phyloP scores from a whole-genome alignment of 2,888 invertebrate species.

The Phymatocera aterrima region DNA sequence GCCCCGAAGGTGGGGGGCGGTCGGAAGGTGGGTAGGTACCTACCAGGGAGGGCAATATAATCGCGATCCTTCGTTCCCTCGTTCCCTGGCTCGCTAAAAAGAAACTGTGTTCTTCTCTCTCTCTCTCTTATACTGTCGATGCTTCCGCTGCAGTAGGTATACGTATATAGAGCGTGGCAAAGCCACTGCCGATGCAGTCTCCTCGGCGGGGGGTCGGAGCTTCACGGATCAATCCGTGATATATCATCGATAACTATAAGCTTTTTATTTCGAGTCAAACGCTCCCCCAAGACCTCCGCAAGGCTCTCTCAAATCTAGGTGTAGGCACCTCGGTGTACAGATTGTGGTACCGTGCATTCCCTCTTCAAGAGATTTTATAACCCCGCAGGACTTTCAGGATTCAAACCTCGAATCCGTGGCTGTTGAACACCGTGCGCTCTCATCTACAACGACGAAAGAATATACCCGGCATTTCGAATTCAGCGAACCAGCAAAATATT shows the following conservation, averaged over 20 bases:
- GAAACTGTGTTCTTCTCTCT: not conserved
- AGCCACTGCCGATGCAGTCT: not conserved
- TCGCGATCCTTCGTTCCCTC: not conserved
- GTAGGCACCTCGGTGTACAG: too few relatives aligned
- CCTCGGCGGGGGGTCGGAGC: slow-evolving; percentile 31
- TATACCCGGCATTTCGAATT: not conserved
- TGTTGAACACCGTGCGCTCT: not conserved
- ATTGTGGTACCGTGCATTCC: not conserved
- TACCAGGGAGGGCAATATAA: not conserved
- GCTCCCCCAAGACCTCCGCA: not conserved
- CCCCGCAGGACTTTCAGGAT: slow-evolving; percentile 3
- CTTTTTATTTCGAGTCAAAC: slow-evolving; percentile 11
- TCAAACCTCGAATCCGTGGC: not conserved
- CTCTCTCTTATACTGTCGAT: too few relatives aligned
- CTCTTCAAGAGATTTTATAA: not conserved
- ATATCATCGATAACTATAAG: slow-evolving; percentile 6
- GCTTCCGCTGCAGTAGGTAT: too few relatives aligned
- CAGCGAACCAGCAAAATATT: too few relatives aligned
- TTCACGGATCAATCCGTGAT: slow-evolving; percentile 38
- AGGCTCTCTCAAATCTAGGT: too few relatives aligned
- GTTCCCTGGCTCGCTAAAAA: not conserved
- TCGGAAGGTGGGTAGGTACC: not conserved
- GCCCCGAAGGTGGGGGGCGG: not conserved
- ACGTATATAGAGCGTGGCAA: too few relatives aligned
- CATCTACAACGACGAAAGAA: not conserved